These are phyloP conservation scores for Hirundo rustica DNA, from an alignment of 2,797 vertebrate genomes.

Conservation along the genomic window DNA sequence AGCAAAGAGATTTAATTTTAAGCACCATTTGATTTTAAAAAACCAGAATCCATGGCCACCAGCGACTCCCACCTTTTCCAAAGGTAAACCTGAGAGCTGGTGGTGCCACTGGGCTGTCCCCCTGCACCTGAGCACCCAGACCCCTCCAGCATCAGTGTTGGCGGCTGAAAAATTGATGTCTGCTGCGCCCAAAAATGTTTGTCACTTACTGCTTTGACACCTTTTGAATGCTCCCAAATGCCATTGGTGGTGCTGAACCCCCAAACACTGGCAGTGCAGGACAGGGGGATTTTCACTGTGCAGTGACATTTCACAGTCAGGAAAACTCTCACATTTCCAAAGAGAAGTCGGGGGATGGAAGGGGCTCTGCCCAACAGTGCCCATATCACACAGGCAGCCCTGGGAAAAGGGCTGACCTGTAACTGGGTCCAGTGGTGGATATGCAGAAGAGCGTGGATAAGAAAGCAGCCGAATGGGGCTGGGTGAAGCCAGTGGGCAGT, in stretches of 20 bases:
- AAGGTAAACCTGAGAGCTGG: neutral
- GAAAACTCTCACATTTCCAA: neutral
- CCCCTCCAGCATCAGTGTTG: neutral
- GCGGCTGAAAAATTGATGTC: neutral
- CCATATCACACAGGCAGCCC: neutral
- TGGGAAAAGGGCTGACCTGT: neutral
- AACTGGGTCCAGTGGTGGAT: neutral
- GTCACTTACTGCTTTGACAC: neutral
- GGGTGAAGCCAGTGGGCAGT: neutral
- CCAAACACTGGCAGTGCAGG: accelerated
- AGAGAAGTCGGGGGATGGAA: neutral
- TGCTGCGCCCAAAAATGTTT: neutral
- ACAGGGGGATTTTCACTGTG: neutral
- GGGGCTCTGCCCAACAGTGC: neutral
- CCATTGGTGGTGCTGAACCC: neutral
- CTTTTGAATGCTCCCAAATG: neutral
- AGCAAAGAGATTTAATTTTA: conserved; percentile 35
- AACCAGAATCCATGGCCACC: neutral
- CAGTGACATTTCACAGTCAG: neutral
- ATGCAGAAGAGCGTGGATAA: neutral
- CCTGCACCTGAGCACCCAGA: neutral
- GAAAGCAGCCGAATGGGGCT: neutral
- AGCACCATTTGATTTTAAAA: conserved; percentile 6
- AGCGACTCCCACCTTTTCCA: neutral
- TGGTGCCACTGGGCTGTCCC: neutral